Base-by-base conservation (phyloP, 2,797 vertebrate species). In the Megalops cyprinoides region DNA sequence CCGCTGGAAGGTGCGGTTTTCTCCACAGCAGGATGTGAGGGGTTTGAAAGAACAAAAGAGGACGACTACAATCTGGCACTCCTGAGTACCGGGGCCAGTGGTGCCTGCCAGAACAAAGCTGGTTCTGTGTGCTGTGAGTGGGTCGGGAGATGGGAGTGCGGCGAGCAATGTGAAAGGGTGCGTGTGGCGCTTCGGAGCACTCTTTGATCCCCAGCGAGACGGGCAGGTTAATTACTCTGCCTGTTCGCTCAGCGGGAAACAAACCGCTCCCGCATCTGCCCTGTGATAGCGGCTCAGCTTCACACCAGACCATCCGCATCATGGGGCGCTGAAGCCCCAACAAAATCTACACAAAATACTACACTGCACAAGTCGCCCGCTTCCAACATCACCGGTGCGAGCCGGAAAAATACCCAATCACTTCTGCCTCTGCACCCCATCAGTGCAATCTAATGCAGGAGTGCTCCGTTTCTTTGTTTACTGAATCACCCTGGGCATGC, bases 241-340 rank as follows among this genome's bases (percentile, higher is more conserved):
- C 48, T 55, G 75, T 69, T 48, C 74, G 60, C 79, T 51, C 51
- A 51, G 80, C 48, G 37, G 80, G 80, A 1, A 42, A 34, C 80
- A 71, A 77, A 62, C 48, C 62, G 37, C 60, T 69, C 42, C 53
- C 12, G 23, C 51, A n/a, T 23, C 18, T 0, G 46, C 71, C 56
- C 56, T 76, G 51, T 71, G 78, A 58, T 58, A 55, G 48, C 67
- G 39, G 51, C 51, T 28, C 78, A 23, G 49, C 44, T n/a, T 25
- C 55, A 14, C 73, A 48, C 6, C 25, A 31, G 39, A 31, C 74
- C 44, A 49, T 46, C 25, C 3, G 55, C 42, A 28, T 10, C 8
- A 5, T 60, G 42, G 58, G 0, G 39, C 56, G 8, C 37, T 15
- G 10, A 18, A 1, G 5, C 46, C 46, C 12, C n/a, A 39, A 1